These are phyloP conservation scores for Lomographa bimaculata DNA, from an alignment of 2,888 invertebrate species.

Conservation along the genomic window DNA sequence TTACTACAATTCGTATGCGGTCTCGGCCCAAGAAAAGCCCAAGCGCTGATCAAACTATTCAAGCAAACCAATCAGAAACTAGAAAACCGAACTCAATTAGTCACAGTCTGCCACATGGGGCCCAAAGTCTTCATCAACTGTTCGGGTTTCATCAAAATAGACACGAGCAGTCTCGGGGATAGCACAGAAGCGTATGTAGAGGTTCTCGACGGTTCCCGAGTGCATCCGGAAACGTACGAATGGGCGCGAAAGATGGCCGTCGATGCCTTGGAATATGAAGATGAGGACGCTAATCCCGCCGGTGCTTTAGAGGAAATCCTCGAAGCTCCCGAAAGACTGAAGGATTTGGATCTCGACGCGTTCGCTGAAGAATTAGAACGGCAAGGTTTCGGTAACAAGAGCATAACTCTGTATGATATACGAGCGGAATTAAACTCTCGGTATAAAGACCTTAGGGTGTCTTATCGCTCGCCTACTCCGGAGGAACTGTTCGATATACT, in stretches of 20 bases:
- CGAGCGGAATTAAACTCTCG: constrained; percentile 96
- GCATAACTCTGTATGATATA: constrained; percentile 98
- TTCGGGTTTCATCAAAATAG: constrained; percentile 99
- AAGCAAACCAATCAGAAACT: constrained; percentile 96
- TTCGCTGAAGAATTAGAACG: constrained; percentile 98
- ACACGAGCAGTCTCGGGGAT: constrained; percentile 97
- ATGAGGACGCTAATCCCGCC: constrained; percentile 97
- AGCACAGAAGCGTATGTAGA: constrained; percentile 97
- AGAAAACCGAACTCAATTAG: constrained; percentile 97
- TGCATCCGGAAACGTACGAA: constrained; percentile 99
- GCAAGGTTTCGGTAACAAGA: constrained; percentile 94
- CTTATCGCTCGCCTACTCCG: constrained; percentile 90
- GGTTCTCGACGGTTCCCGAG: constrained; percentile 97
- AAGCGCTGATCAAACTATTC: constrained; percentile 91
- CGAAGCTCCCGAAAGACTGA: constrained; percentile 96
- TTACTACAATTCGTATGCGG: constrained; percentile 98
- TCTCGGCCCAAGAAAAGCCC: constrained; percentile 97
- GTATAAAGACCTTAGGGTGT: constrained; percentile 94
- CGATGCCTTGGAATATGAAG: constrained; percentile 98
- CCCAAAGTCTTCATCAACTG: constrained; percentile 99
- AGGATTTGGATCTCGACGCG: constrained; percentile 98
- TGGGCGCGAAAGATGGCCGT: constrained; percentile 99
- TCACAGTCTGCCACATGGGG: constrained; percentile 98
- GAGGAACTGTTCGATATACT: constrained; percentile 97
- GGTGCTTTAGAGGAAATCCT: constrained; percentile 98